These are phyloP conservation scores for Chloroceryle aenea DNA, from an alignment of 2,113 vertebrate species.

Conservation along the genomic window DNA sequence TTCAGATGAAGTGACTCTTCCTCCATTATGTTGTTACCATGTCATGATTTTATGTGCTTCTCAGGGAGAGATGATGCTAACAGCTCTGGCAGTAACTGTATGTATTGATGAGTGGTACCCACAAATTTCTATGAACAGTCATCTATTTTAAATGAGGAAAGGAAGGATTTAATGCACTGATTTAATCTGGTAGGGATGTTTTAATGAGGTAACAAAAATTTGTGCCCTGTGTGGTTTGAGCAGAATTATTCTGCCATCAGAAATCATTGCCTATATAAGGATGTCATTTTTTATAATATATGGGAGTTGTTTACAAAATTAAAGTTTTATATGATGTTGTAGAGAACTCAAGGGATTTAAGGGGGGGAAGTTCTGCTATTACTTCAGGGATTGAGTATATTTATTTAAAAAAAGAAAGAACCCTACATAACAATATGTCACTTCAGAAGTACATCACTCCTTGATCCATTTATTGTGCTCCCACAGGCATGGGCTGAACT, in stretches of 20 bases:
- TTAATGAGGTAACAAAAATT: background rate
- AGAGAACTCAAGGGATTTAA: background rate
- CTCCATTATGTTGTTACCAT: background rate
- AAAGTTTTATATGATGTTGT: background rate
- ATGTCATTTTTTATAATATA: background rate
- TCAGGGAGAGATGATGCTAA: background rate
- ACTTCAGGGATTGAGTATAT: background rate
- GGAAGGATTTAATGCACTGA: conserved; percentile 26
- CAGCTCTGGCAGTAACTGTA: background rate
- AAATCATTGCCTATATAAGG: background rate
- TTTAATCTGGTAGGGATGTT: conserved; percentile 4
- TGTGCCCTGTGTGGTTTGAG: background rate
- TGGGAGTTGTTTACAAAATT: background rate
- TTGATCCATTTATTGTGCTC: background rate
- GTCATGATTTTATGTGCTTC: background rate
- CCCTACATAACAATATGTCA: background rate
- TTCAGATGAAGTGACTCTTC: background rate
- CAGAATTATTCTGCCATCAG: background rate
- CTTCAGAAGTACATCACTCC: background rate
- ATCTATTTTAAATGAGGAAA: conserved; percentile 10
- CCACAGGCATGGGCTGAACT: background rate
- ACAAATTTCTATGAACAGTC: background rate
- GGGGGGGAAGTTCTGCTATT: background rate
- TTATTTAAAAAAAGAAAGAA: background rate
- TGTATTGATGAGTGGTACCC: background rate